Evolutionary conservation across 2,797 vertebrate genomes (phyloP).

Genomic region (Gallirallus australis): DNA sequence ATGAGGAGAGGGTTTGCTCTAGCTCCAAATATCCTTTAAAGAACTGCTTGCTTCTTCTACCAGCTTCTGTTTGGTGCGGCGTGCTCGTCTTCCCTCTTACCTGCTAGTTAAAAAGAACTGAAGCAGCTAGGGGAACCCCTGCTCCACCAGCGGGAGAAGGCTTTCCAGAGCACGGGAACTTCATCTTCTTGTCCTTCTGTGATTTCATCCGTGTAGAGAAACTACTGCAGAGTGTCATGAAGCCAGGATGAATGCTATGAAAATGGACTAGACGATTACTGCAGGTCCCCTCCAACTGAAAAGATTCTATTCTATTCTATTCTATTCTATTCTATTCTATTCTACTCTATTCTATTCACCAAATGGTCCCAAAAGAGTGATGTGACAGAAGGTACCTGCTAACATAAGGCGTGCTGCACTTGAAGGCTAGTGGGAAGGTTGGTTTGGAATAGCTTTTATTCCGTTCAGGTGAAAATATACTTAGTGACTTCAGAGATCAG

Average conservation of each 20-base stretch:
- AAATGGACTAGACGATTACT: neutral
- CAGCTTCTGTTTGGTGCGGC: fast-evolving
- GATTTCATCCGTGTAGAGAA: neutral
- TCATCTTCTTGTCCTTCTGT: neutral
- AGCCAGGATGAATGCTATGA: neutral
- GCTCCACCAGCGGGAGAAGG: fast-evolving
- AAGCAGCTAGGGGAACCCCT: neutral
- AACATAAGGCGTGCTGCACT: neutral
- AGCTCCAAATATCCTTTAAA: neutral
- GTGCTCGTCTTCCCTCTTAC: neutral
- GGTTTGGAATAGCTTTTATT: neutral
- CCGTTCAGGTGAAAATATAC: neutral
- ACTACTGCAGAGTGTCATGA: neutral
- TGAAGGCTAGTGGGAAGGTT: neutral
- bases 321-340: neutral
- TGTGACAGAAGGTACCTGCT: neutral
- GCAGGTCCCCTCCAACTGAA: neutral
- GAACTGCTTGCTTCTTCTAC: neutral
- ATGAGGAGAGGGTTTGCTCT: neutral
- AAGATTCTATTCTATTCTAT: neutral
- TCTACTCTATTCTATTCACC: too few relatives aligned
- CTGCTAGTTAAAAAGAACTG: neutral
- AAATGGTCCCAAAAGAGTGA: fast-evolving
- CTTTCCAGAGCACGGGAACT: neutral
- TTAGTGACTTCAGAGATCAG: neutral